These are phyloP conservation scores for Leucopsar rothschildi DNA, from an alignment of 2,113 vertebrate genomes.

Conservation along the genomic window DNA sequence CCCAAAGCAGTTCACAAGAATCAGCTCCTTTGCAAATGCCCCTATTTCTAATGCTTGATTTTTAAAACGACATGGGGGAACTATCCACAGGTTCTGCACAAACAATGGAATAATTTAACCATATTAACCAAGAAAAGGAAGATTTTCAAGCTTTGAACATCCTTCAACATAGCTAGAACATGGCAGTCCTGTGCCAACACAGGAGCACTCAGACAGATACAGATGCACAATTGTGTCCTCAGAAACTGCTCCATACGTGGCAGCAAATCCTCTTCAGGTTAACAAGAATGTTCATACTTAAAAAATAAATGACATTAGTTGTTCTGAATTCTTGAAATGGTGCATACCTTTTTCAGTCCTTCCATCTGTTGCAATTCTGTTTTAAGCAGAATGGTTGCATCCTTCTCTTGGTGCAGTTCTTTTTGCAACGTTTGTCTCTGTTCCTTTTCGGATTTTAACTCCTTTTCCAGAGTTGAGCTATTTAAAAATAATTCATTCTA, in stretches of 20 bases:
- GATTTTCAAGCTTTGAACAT: not conserved
- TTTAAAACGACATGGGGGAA: not conserved
- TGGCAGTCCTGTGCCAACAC: not conserved
- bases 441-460: constrained; percentile 88
- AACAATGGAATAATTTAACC: not conserved
- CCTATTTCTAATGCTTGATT: not conserved
- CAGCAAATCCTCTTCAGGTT: not conserved
- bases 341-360: constrained; percentile 81
- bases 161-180: not conserved
- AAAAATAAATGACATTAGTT: not conserved
- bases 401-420: constrained; percentile 86
- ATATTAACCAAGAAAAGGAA: not conserved
- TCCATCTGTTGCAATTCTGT: constrained; percentile 91
- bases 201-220: rapidly evolving
- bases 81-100: not conserved
- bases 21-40: not conserved
- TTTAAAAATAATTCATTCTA: constrained; percentile 16
- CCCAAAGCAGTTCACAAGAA: not conserved
- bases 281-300: not conserved
- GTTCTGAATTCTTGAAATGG: not conserved
- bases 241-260: not conserved
- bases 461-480: constrained; percentile 87
- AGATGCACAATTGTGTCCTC: not conserved
- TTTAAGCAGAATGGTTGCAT: constrained; percentile 83
- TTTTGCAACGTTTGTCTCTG: constrained; percentile 87